Evolutionary conservation across 1,140 invertebrate species (phyloP), one percentile per base, ranked within the genome.

Genomic region (Diabrotica virgifera): DNA sequence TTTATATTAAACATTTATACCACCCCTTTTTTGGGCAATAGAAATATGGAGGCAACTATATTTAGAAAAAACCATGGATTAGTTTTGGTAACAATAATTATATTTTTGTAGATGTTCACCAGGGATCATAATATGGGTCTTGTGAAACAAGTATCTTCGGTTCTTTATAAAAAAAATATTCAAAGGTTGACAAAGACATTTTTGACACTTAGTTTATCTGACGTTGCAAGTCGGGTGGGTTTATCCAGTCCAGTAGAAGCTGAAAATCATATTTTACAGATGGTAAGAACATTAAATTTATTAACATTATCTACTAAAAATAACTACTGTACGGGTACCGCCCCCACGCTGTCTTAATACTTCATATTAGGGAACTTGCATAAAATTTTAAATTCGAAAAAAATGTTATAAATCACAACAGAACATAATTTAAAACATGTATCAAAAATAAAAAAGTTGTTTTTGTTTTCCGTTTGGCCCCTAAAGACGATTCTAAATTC

Each of bases 161-260:
- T 92, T 62, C 85, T 97, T 74, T 95, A 95, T 76, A 97, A 96
- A 80, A 96, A 96, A 78, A 98, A 96, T 81, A 99, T 99, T 73
- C 95, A 97, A 81, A 87, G 95, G 77, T 82, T 99, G 58, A 98
- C 96, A 38, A 97, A 97, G 82, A 98, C 96, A 46, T 99, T 99
- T 80, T 83, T 98, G 67, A 99, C 96, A 0, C 82, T 99, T 55
- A 97, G 95, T 36, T 82, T 99, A 62, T 86, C 87, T 65, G 97
- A 99, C 84, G 95, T 99, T 64, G 96, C 95, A 4, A 91, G 90
- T 72, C 84, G 95, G 75, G 95, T 96, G 35, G 91, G 95, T 70
- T 81, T 98, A 40, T 78, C 89, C 35, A 87, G 89, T 62, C 90
- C 94, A 9, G 82, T 84, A 12, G 93, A 96, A 79, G 96, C 96